Evolutionary conservation across 2,113 vertebrate genomes (phyloP), one percentile per base, ranked within the genome.

Genomic region (Ornithorhynchus anatinus): DNA sequence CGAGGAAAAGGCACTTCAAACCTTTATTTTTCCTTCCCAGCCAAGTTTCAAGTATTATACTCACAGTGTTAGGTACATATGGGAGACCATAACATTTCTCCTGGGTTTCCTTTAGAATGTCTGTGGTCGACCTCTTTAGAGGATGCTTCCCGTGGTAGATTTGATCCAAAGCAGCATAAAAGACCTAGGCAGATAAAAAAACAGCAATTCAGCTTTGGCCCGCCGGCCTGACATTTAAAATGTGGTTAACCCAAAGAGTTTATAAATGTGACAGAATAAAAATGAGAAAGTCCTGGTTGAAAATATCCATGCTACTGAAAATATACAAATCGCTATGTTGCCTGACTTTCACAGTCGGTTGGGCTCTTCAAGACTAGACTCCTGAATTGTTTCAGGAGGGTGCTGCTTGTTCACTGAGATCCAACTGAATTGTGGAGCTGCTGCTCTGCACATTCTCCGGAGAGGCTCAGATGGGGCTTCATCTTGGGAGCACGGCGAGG

Each of bases 151-250:
- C 84, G 10, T 99, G 98, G 87, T 99, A 99, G 73, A 98, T 92
- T 82, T 99, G 97, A 88, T 99, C 97, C 94, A 99, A 89, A 40
- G 89, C 92, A 10, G 98, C 95, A 74, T 99, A 99, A 85, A 99
- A 99, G 61, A 99, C 93, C 97, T 99, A 77, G 65, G 76, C 1
- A 62, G 32, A 80, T 10, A 59, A 79, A n/a, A n/a, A 77, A 83
- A 82, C 8, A 54, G 3, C 25, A 2, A 3, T 62, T 86, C 47
- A 48, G 38, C 35, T 64, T 62, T 45, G 25, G 45, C 10, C 65
- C 10, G 48, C 5, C 12, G 19, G 5, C n/a, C 22, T 71, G 47
- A 19, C 20, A 65, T 27, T 43, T 52, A 50, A 56, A 48, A 79
- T 23, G 16, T 23, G 31, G 37, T 33, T 10, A 69, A 53, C 4